Base-by-base conservation (phyloP, 1,140 invertebrate species). In the Habropoda laboriosa region DNA sequence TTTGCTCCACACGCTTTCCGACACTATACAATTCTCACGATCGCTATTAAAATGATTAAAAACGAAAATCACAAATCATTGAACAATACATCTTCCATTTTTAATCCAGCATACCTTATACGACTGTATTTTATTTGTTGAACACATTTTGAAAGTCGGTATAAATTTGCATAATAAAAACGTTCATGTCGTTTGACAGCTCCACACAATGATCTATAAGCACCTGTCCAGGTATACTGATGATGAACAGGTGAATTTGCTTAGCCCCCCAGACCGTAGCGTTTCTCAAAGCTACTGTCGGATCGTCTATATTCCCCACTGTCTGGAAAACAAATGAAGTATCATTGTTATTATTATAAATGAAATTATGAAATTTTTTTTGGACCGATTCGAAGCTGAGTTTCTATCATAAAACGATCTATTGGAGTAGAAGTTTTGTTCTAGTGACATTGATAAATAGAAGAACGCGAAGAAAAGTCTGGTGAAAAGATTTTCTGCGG, bases 151-250 rank as follows among this genome's bases (percentile, higher is more conserved):
- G 6, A 49, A 49, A 49, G 42, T 49, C 5, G 21, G 18, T n/a
- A 49, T 21, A 21, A n/a, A 49, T 12, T 21, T 6, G 6, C 16
- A 27, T 18, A n/a, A 12, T 18, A 30, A 8, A 16, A 49, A 21
- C 27, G 0, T 32, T 32, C 63, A 49, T 32, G 1, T 30, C 21
- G 6, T 21, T 10, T 0, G 5, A 6, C 10, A 66, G 16, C 1
- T 27, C 24, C 18, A 21, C 32, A n/a, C 42, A 12, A 21, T 49
- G 27, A 21, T 66, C 63, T 0, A 66, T 2, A 2, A 66, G 35
- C 7, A 47, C 42, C 32, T 66, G 63, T 24, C 63, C 63, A 24
- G 45, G 63, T 32, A 66, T 5, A 30, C 63, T 66, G 16, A 66
- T 30, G 2, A 66, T 18, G 16, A 40, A 66, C 18, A 66, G n/a